phyloP scores from a whole-genome alignment of 2,797 vertebrate genomes.

The Chlorospingus flavigularis region DNA sequence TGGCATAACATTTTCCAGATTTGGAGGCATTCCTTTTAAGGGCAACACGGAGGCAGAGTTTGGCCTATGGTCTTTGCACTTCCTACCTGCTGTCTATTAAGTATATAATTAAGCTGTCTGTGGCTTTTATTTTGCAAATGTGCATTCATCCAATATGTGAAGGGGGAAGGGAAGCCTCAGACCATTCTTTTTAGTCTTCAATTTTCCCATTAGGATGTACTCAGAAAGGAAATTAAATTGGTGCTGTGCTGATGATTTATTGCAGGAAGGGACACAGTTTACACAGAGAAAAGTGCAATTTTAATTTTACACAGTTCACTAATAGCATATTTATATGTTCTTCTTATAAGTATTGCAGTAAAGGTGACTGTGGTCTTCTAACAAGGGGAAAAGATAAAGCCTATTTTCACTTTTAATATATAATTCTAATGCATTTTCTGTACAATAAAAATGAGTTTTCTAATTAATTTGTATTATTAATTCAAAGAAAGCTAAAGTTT shows the following conservation, averaged over 20 bases:
- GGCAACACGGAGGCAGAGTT: not conserved
- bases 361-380: conserved; percentile 10
- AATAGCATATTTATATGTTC: conserved; percentile 25
- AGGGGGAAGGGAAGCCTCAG: not conserved
- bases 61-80: not conserved
- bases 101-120: not conserved
- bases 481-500: not conserved
- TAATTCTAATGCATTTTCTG: not conserved
- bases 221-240: conserved; percentile 53
- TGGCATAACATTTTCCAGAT: not conserved
- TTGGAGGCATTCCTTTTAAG: not conserved
- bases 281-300: conserved; percentile 41
- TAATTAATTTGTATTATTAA: not conserved
- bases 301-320: conserved; percentile 62
- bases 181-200: not conserved
- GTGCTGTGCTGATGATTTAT: conserved; percentile 48
- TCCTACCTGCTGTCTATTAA: not conserved
- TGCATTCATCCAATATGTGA: not conserved
- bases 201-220: conserved; percentile 42
- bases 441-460: not conserved
- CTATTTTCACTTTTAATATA: not conserved
- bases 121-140: conserved; percentile 27
- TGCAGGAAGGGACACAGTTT: conserved; percentile 25
- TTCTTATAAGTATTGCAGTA: conserved; percentile 23
- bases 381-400: not conserved